Base-by-base conservation (phyloP, 2,797 vertebrate genomes). In the Sus cebifrons region DNA sequence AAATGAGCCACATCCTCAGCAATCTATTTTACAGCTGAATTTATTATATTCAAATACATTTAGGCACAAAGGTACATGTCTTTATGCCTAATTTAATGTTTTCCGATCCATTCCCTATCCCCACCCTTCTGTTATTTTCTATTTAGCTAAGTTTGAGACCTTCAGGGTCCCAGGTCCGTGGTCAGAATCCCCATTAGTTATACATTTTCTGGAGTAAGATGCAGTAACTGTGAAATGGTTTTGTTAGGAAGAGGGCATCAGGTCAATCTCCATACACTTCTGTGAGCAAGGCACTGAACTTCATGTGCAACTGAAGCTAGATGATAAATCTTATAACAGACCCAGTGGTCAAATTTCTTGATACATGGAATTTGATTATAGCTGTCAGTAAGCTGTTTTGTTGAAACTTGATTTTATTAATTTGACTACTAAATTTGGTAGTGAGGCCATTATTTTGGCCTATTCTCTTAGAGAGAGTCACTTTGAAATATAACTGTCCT, bases 221-320 rank as follows among this genome's bases (percentile, higher is more conserved):
- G 81, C 62, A 98, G 96, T 95, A 97, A 97, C 82, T 97, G 88
- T 98, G 97, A 98, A 98, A 98, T 89, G 67, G n/a, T 94, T 98
- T 98, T 97, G 40, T 96, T 97, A 94, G 91, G 64, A 97, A 97
- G 93, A 83, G 82, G 94, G 54, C 71, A 89, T 65, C 81, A 96
- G 90, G 97, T 97, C 40, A 1, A 96, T 98, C 83, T 97, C 91
- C 96, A 58, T 92, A 86, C 62, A 84, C 74, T 79, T 94, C 60
- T 97, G 32, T 91, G 90, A 98, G 88, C 83, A 96, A 96, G 93
- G 74, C 91, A 93, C 81, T 95, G 97, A 98, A 93, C 89, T 96
- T 97, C 71, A 70, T 93, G 88, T 96, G 92, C 95, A 96, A 93
- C 88, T 87, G 90, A 93, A 97, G 95, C 96, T 97, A 98, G 96